Evolutionary conservation across 1,140 invertebrate genomes (phyloP).

Genomic region (Tetraneura akinire): DNA sequence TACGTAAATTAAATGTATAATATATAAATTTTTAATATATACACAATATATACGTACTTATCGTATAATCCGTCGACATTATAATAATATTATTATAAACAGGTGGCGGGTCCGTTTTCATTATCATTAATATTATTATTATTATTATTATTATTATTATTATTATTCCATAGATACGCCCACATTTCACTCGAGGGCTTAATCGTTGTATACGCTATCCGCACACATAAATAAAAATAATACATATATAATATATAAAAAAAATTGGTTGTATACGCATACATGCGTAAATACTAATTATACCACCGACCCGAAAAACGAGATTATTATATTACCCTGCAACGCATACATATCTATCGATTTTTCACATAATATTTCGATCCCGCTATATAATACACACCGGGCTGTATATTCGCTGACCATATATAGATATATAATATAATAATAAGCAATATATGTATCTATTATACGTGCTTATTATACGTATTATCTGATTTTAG

Average conservation of each 20-base stretch:
- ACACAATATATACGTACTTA: too few species aligned
- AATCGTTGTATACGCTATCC: constrained; percentile 3
- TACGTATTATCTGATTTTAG: constrained; percentile 36
- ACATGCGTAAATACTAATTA: constrained; percentile 16
- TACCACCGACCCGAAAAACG: constrained; percentile 4
- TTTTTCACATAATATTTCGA: constrained; percentile 34
- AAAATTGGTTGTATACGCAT: not conserved
- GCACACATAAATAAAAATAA: not conserved
- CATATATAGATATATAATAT: not conserved
- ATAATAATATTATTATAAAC: not conserved
- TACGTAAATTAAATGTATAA: too few species aligned
- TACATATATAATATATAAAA: too few species aligned
- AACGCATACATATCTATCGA: constrained; percentile 34
- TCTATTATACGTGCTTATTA: constrained; percentile 34
- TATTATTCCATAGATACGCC: constrained; percentile 12
- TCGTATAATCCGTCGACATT: constrained; percentile 13
- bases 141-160: too few species aligned
- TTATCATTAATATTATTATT: constrained; percentile 17
- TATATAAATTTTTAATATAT: not conserved
- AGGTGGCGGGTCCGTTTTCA: constrained; percentile 33
- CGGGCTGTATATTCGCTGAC: not conserved
- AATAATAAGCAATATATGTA: not conserved
- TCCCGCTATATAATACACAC: not conserved
- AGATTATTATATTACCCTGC: constrained; percentile 12
- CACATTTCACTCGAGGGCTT: constrained; percentile 24